Conservation (phyloP, 2,888 invertebrate species). For the Rhaphigaster nebulosa region DNA sequence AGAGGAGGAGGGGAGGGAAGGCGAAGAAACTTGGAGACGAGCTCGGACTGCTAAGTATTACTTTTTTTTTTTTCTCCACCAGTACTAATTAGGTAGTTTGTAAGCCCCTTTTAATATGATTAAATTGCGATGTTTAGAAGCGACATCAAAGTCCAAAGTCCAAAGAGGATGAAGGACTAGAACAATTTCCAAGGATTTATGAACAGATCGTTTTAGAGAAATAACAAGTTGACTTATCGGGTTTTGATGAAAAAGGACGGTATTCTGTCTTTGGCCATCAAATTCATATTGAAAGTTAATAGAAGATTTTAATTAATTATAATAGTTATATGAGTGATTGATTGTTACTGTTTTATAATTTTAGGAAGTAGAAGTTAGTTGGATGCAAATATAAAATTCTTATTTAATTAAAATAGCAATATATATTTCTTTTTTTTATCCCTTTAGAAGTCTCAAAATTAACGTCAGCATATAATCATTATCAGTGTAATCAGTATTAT, state of each 20-base stretch:
- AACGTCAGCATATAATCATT: too few species aligned
- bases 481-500: too few species aligned
- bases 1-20: neutral
- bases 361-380: too few species aligned
- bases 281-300: too few species aligned
- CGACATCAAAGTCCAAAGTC: neutral
- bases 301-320: too few species aligned
- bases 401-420: too few species aligned
- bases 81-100: constrained; percentile 23
- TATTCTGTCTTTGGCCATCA: neutral
- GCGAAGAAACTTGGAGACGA: neutral
- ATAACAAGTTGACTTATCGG: neutral
- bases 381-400: too few species aligned
- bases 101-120: constrained; percentile 32
- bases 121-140: neutral
- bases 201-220: neutral
- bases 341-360: too few species aligned
- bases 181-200: neutral
- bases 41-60: neutral
- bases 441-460: too few species aligned
- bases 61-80: neutral
- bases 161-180: neutral
- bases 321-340: too few species aligned
- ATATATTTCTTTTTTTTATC: too few species aligned
- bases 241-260: neutral